Conservation (phyloP, 2,888 invertebrate species). For the Resseliella maxima region DNA sequence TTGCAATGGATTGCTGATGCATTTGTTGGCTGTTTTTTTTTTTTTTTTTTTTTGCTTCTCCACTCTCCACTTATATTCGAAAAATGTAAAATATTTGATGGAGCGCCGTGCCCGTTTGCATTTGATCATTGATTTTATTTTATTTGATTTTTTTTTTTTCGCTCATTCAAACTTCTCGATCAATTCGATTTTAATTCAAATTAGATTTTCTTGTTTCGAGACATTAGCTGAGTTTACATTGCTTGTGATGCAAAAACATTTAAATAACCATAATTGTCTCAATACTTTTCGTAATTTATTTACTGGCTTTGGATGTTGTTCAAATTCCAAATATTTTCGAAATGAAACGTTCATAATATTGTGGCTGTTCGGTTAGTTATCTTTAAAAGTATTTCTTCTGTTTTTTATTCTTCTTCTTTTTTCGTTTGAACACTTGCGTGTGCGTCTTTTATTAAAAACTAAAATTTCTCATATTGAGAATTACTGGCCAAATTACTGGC, state of each 20-base stretch:
- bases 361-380: no score
- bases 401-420: background rate
- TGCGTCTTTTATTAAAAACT: background rate
- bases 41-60: background rate
- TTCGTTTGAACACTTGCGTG: background rate
- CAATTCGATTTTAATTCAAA: conserved; percentile 24
- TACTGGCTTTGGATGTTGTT: background rate
- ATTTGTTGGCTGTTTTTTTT: background rate
- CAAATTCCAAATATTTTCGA: conserved; percentile 8
- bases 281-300: conserved; percentile 15
- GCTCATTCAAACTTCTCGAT: conserved; percentile 29
- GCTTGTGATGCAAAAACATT: background rate
- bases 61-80: background rate
- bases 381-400: no score
- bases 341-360: background rate
- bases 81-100: background rate
- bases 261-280: background rate
- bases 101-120: background rate
- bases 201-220: conserved; percentile 30
- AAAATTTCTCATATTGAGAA: background rate
- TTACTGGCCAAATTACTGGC: conserved; percentile 11
- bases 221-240: background rate
- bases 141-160: background rate
- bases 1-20: background rate
- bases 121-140: background rate